Conservation (phyloP, 2,888 invertebrate species). For the Cordilura impudica region DNA sequence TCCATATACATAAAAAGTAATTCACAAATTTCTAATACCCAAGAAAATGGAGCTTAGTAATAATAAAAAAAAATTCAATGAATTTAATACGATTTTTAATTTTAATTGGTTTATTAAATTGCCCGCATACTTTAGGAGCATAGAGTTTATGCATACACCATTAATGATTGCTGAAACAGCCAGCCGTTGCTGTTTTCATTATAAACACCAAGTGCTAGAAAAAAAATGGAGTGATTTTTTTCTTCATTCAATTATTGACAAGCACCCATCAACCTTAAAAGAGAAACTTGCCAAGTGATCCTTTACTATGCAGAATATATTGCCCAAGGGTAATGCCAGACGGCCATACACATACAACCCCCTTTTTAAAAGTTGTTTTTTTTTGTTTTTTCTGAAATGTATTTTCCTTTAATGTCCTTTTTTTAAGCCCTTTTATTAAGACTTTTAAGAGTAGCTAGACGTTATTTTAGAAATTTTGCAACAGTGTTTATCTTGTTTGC, state of each 20-base stretch:
- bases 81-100: too few relatives aligned
- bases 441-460: neutral
- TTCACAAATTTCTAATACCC: too few relatives aligned
- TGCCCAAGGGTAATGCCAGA: conserved; percentile 40
- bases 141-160: conserved; percentile 19
- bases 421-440: neutral
- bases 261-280: conserved; percentile 36
- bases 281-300: conserved; percentile 1
- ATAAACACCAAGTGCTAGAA: conserved; percentile 15
- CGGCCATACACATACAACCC: conserved; percentile 16
- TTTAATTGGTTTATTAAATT: too few relatives aligned
- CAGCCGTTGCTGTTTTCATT: conserved; percentile 22
- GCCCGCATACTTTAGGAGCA: neutral
- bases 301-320: conserved; percentile 27
- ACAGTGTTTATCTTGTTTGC: neutral
- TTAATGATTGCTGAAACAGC: neutral
- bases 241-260: conserved; percentile 48
- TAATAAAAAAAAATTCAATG: too few relatives aligned
- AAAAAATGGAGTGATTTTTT: conserved; percentile 16
- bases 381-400: conserved; percentile 13
- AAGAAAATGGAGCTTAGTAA: too few relatives aligned
- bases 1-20: too few relatives aligned
- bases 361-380: conserved; percentile 19
- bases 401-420: conserved; percentile 10
- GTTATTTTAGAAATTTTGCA: neutral